Percentiles rank a stretch among this genome's conserved stretches.
Evolutionary conservation across 2,113 vertebrate species (phyloP).

Genomic region (Antechinus stuartii): DNA sequence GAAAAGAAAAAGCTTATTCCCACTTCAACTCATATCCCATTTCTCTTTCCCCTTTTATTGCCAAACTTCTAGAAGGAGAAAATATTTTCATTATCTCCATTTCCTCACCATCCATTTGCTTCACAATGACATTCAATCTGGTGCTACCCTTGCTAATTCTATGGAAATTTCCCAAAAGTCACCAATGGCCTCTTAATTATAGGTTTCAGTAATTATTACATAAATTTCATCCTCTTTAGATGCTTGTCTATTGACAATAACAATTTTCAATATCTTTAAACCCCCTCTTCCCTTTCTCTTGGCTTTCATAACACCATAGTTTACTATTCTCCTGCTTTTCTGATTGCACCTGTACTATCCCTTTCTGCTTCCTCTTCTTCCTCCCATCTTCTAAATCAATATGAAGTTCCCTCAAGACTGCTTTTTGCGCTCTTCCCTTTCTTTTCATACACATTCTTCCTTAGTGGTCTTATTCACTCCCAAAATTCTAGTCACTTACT

Average conservation of each 20-base stretch:
- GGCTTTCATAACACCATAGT: background rate
- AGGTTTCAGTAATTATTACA: background rate
- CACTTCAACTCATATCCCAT: background rate
- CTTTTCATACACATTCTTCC: background rate
- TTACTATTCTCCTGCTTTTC: background rate
- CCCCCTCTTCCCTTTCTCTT: background rate
- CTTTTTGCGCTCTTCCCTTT: background rate
- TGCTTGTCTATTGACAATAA: background rate
- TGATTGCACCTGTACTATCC: background rate
- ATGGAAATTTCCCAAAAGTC: background rate
- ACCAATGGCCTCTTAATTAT: background rate
- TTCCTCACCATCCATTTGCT: background rate
- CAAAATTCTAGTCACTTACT: background rate
- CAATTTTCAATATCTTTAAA: background rate
- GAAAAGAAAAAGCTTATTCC: background rate
- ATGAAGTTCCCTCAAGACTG: background rate
- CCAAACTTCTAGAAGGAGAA: background rate
- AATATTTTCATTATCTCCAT: background rate
- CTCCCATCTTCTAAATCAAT: background rate
- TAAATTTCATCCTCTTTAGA: background rate
- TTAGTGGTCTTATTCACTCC: background rate
- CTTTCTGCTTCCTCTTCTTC: background rate
- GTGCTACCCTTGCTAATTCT: background rate
- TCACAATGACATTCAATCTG: background rate
- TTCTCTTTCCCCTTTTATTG: background rate